Evolutionary conservation across 2,797 vertebrate genomes (phyloP), one percentile per base, ranked within the genome.

Genomic region (Hydrophis major): DNA sequence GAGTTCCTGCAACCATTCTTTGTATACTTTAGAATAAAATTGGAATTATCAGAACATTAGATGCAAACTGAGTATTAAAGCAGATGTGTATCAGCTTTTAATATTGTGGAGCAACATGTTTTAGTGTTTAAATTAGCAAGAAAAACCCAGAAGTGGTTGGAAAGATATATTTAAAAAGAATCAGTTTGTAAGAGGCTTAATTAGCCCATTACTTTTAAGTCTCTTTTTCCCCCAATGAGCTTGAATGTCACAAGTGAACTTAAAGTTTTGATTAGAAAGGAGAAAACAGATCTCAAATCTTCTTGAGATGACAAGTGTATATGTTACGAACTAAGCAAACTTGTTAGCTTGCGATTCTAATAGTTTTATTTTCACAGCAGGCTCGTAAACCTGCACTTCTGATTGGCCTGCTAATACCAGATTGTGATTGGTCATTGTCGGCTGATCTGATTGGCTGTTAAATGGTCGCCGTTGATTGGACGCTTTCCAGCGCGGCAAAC

Each of bases 91-190:
- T 66, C 27, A 69, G 53, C 37, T 92, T 63, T 89, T 28, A 74
- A 25, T 86, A 83, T 42, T 91, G 69, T 91, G 28, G 91, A 90
- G 86, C 69, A 87, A 95, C 14, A 53, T 92, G 47, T 56, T 94
- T 74, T 59, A 87, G 61, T 90, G 61, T 93, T 87, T 93, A 90
- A 87, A 74, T 69, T 63, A 74, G 66, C 56, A 57, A 56, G 16
- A 74, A 59, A 90, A 90, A 90, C 32, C 18, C 12, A 59, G 27
- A 74, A 7, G 61, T 74, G 74, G 59, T 90, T 57, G 74, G 42
- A 91, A 90, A 93, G 63, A 91, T 60, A 50, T 4, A 63, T 61
- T 32, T 55, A 42, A 88, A 88, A 93, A 88, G 56, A 90, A 91
- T 90, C 63, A 91, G 28, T 91, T 78, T 88, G 50, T 57, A 53